phyloP scores from a whole-genome alignment of 2,888 invertebrate species.

The Eupithecia subfuscata region DNA sequence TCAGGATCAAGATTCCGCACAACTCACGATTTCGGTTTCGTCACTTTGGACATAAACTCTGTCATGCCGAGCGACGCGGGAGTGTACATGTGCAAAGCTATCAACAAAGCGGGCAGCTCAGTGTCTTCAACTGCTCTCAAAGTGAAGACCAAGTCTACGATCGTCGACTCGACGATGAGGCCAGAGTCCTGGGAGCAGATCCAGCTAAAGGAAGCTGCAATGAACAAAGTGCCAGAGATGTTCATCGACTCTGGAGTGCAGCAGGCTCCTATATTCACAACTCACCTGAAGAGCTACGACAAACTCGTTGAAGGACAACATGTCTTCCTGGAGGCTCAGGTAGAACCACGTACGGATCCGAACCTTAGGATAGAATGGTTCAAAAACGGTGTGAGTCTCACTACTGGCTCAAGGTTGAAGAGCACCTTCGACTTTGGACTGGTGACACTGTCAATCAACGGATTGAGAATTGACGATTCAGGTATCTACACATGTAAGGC shows the following conservation, averaged over 20 bases:
- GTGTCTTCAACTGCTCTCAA: slow-evolving; percentile 95
- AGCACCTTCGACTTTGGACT: slow-evolving; percentile 98
- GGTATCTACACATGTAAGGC: slow-evolving; percentile 98
- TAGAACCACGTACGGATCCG: slow-evolving; percentile 95
- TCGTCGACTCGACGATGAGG: slow-evolving; percentile 92
- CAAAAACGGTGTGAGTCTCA: slow-evolving; percentile 93
- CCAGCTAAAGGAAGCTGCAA: slow-evolving; percentile 94
- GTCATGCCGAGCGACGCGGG: slow-evolving; percentile 96
- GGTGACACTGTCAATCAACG: slow-evolving; percentile 95
- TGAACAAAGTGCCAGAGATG: slow-evolving; percentile 95
- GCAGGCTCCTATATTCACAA: slow-evolving; percentile 98
- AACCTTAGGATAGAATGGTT: slow-evolving; percentile 96
- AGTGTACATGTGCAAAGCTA: slow-evolving; percentile 96
- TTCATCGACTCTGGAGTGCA: slow-evolving; percentile 93
- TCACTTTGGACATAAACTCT: slow-evolving; percentile 95
- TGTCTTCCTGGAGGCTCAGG: slow-evolving; percentile 94
- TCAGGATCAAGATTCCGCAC: slow-evolving; percentile 93
- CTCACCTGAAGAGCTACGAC: slow-evolving; percentile 93
- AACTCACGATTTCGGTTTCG: slow-evolving; percentile 96
- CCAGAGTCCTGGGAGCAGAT: slow-evolving; percentile 97
- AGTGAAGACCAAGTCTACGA: slow-evolving; percentile 92
- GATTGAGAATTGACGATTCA: slow-evolving; percentile 94
- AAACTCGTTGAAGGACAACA: slow-evolving; percentile 94
- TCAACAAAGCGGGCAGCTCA: slow-evolving; percentile 96
- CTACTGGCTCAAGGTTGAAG: slow-evolving; percentile 94